Evolutionary conservation across 2,113 vertebrate genomes (phyloP), one percentile per base, ranked within the genome.

Genomic region (Anolis carolinensis): DNA sequence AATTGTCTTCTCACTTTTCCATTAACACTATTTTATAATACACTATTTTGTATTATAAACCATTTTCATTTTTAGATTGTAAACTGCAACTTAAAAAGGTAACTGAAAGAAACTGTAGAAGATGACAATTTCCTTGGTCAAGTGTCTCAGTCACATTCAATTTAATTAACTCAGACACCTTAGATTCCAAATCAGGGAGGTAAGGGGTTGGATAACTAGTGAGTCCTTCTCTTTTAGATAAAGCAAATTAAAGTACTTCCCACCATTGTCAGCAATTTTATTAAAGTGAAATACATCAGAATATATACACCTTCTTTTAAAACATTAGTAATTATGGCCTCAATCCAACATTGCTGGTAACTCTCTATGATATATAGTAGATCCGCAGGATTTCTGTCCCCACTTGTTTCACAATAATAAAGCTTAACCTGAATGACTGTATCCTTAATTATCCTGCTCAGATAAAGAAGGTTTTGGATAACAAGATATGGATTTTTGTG

Each of bases 251-350:
- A 0, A 83, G 80, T 20, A 1, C n/a, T 73, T 76, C 30, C 30
- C 0, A 71, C 77, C 16, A 6, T 3, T 36, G 50, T 32, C 32
- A 86, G 8, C 2, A 65, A 44, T 71, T 88, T 10, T 0, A 72
- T 27, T 74, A 20, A 14, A 84, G 90, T 39, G 78, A 70, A 87
- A 83, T 59, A 59, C 14, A 18, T 18, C 52, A 84, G 3, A 50
- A 25, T 0, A 0, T 16, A 0, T 74, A 93, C 32, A n/a, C 65
- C 55, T 55, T 78, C 50, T 52, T 77, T 52, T 27, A 78, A 77
- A 78, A 55, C 30, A 27, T 52, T 30, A 32, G 27, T 10, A 30
- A 30, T 30, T 30, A 68, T 11, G 25, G 30, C 25, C 27, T 68
- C 27, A 68, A 68, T 68, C 7, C 65, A 68, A 13, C 9, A 30